Percentiles rank a stretch among this genome's conserved stretches.
phyloP scores from a whole-genome alignment of 2,797 vertebrate genomes.

The Xiphophorus birchmanni region DNA sequence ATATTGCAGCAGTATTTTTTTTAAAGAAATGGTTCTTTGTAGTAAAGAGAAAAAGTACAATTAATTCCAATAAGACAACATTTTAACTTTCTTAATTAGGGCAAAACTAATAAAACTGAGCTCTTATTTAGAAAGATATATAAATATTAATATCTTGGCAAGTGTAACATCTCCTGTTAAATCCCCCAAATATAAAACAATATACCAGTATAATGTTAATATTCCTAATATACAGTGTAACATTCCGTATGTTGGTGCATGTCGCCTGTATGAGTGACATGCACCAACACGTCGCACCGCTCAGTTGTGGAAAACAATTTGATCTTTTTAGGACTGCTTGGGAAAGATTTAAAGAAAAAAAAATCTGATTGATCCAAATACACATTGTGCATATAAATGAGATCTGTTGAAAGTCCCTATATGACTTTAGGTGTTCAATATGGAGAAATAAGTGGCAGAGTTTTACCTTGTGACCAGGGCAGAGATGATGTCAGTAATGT shows the following conservation, averaged over 20 bases:
- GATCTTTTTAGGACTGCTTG: no score
- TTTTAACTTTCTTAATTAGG: not conserved
- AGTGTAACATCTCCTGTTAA: not conserved
- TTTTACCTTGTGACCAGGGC: constrained; percentile 90
- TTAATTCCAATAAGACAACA: not conserved
- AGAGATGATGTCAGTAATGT: constrained; percentile 94
- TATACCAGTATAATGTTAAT: not conserved
- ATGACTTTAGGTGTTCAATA: not conserved
- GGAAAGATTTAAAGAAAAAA: no score
- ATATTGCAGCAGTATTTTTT: not conserved
- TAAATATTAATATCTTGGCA: no score
- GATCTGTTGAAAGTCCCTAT: not conserved
- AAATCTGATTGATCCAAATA: not conserved
- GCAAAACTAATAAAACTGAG: not conserved
- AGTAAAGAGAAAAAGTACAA: not conserved
- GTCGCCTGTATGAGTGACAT: no score
- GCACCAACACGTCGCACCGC: no score
- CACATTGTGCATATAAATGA: not conserved
- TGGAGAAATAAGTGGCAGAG: not conserved
- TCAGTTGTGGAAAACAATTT: no score
- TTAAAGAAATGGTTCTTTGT: no score
- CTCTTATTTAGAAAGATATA: not conserved
- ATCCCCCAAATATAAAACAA: no score
- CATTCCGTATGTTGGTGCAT: no score
- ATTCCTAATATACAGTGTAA: not conserved